Conservation (phyloP, 1,140 invertebrate genomes). For the Atta cephalotes region DNA sequence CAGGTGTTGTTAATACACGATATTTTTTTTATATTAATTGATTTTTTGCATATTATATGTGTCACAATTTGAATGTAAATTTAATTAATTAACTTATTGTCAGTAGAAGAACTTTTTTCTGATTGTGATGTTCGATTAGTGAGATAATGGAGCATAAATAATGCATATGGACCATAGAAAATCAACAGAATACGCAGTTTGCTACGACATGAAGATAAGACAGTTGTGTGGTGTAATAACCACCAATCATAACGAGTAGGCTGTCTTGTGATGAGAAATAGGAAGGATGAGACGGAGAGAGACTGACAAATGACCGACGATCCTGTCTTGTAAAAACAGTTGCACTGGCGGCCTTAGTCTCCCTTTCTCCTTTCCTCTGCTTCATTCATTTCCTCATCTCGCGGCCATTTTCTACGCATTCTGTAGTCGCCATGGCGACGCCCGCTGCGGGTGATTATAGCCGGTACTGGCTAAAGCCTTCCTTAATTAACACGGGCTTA, state of each 20-base stretch:
- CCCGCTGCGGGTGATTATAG: constrained; percentile 77
- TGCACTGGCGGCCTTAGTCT: constrained; percentile 50
- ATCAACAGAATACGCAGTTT: background rate
- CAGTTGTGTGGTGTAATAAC: constrained; percentile 28
- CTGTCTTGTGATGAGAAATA: constrained; percentile 25
- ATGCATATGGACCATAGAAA: background rate
- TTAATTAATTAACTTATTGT: background rate
- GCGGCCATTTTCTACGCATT: constrained; percentile 72
- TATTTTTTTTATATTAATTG: background rate
- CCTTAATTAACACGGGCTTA: constrained; percentile 82
- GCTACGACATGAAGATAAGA: background rate
- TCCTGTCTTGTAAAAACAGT: constrained; percentile 70
- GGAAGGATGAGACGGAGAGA: constrained; percentile 6
- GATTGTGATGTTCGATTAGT: background rate
- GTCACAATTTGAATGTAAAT: background rate
- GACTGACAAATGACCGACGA: constrained; percentile 74
- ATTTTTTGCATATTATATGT: background rate
- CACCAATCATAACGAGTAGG: constrained; percentile 35
- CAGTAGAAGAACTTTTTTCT: background rate
- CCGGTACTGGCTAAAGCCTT: constrained; percentile 79
- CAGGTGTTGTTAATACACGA: background rate
- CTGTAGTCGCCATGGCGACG: constrained; percentile 75
- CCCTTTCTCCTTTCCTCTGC: constrained; percentile 60
- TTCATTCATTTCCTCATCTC: constrained; percentile 73
- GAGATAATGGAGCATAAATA: background rate